Evolutionary conservation across 2,888 invertebrate species (phyloP), one percentile per base, ranked within the genome.

Genomic region (Apamea epomidion): DNA sequence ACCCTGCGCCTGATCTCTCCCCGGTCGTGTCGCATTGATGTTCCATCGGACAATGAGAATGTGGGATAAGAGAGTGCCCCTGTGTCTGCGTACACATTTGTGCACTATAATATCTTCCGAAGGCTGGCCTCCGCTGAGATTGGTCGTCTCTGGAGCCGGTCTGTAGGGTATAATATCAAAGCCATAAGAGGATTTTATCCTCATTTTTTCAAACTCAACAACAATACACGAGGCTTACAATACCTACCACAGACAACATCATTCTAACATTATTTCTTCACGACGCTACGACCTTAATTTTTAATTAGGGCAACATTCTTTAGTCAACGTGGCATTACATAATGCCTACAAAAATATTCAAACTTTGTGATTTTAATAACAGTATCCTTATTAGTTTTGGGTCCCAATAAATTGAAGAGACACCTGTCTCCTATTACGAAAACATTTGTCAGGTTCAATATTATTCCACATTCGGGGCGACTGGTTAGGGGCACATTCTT

Each of bases 311-410:
- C 37, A 32, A 74, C 65, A 62, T 74, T 70, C 48, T 75, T 21
- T n/a, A 65, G 25, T 18, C 14, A 4, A 37, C 60, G 10, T 48
- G n/a, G 67, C 51, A 86, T 70, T 69, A 14, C 48, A 48, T 72
- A 74, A n/a, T 70, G 14, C 16, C 73, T 16, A 42, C 37, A 62
- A 68, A n/a, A 73, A 81, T 54, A 45, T 69, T 25, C 42, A 42
- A 58, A 62, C 60, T 16, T 51, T 68, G 68, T 64, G 64, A 84
- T 70, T 58, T 60, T 75, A 42, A 58, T 58, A 79, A 62, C 51
- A 74, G 74, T 85, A 82, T 71, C 67, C 62, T 62, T 77, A 77
- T 85, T 80, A 82, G 65, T 76, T 85, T 77, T 78, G 85, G 68
- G 42, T 18, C 16, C 4, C 48, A 62, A 16, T 65, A 74, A 78